Percentiles rank a stretch among this genome's conserved stretches.
phyloP scores from a whole-genome alignment of 2,888 invertebrate genomes.

The Platycheirus rosarum region DNA sequence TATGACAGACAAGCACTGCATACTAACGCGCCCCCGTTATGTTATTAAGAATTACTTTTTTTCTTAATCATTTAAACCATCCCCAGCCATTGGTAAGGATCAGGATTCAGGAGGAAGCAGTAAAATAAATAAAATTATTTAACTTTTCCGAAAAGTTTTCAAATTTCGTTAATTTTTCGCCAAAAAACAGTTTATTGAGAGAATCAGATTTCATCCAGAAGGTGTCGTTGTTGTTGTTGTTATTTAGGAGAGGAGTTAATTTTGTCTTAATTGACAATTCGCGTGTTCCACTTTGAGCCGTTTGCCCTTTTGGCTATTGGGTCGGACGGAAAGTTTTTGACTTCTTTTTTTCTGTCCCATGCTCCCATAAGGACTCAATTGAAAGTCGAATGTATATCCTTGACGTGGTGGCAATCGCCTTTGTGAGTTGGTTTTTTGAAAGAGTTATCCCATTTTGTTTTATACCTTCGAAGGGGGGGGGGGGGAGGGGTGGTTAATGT shows the following conservation, averaged over 20 bases:
- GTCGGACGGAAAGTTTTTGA: neutral
- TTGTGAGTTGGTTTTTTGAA: constrained; percentile 63
- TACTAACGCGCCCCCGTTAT: constrained; percentile 63
- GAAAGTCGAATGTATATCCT: constrained; percentile 60
- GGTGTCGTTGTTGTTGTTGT: constrained; percentile 26
- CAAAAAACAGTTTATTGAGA: constrained; percentile 46
- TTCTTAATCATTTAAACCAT: constrained; percentile 52
- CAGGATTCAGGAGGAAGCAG: constrained; percentile 19
- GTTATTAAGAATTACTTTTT: constrained; percentile 57
- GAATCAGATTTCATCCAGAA: constrained; percentile 57
- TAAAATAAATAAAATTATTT: constrained; percentile 71
- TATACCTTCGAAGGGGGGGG: constrained; percentile 25
- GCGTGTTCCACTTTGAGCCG: constrained; percentile 60
- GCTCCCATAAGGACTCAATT: constrained; percentile 22
- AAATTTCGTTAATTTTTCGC: constrained; percentile 43
- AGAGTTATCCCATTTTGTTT: constrained; percentile 61
- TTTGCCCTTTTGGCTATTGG: constrained; percentile 57
- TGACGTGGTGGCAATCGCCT: constrained; percentile 65
- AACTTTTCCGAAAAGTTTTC: constrained; percentile 61
- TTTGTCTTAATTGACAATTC: constrained; percentile 72
- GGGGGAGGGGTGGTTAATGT: constrained; percentile 64
- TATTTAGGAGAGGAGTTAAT: constrained; percentile 54
- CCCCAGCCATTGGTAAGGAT: neutral
- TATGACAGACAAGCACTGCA: constrained; percentile 73
- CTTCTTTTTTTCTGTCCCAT: constrained; percentile 48